Conservation (phyloP, 2,113 vertebrate species). For the Brachyhypopomus gauderio region DNA sequence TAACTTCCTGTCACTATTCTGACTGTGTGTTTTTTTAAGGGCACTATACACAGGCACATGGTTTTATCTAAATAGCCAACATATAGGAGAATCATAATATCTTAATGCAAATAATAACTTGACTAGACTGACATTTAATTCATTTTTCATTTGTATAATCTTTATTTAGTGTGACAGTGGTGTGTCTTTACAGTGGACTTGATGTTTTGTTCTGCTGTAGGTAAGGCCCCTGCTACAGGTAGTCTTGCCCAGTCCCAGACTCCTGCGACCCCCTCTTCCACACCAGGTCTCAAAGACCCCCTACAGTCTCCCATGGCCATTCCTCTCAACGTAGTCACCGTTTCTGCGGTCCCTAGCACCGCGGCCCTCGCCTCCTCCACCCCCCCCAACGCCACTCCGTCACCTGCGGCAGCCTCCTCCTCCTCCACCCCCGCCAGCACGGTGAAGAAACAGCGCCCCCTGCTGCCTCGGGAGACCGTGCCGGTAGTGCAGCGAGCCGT, state of each 20-base stretch:
- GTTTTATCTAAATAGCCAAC: neutral
- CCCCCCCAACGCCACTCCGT: constrained; percentile 63
- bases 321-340: constrained; percentile 74
- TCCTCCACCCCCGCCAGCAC: constrained; percentile 69
- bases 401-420: constrained; percentile 67
- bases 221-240: constrained; percentile 78
- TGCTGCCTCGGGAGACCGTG: constrained; percentile 91
- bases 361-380: constrained; percentile 61
- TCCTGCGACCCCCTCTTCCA: constrained; percentile 73
- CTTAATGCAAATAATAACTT: too few species aligned
- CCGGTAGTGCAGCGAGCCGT: constrained; percentile 90
- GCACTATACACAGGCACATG: too few species aligned
- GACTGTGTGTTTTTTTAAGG: neutral
- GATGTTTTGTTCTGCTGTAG: constrained; percentile 61
- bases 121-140: too few species aligned
- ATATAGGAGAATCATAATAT: neutral
- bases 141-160: neutral
- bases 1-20: neutral
- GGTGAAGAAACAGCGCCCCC: constrained; percentile 94
- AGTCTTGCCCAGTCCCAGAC: constrained; percentile 76
- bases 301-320: constrained; percentile 80
- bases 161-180: neutral
- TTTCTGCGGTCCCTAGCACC: constrained; percentile 73
- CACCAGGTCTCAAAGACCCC: constrained; percentile 74
- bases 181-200: neutral